Evolutionary conservation across 1,140 invertebrate species (phyloP).

Genomic region (Zaprionus capensis): DNA sequence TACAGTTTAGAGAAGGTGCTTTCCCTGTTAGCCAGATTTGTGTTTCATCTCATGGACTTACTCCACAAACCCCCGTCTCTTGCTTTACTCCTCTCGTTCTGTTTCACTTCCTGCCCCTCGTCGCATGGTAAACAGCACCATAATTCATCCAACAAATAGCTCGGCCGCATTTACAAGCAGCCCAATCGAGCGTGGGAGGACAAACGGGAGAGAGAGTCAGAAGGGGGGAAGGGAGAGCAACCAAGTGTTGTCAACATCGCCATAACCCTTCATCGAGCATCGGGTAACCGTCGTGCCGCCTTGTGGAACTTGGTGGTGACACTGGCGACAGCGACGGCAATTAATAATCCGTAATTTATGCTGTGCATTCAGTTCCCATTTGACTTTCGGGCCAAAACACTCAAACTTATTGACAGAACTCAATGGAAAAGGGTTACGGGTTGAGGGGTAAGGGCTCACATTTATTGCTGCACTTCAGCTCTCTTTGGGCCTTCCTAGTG

Average conservation of each 20-base stretch:
- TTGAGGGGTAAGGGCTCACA: constrained; percentile 4
- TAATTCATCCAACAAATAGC: constrained; percentile 48
- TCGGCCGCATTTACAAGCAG: not conserved
- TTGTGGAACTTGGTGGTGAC: constrained; percentile 19
- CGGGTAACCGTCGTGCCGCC: constrained; percentile 18
- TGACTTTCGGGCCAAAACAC: constrained; percentile 72
- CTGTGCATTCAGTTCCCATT: constrained; percentile 69
- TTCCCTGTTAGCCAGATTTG: not conserved
- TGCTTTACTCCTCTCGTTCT: not conserved
- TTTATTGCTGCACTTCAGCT: constrained; percentile 70
- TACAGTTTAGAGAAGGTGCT: too few relatives aligned
- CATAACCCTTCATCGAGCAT: constrained; percentile 68
- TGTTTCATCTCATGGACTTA: not conserved
- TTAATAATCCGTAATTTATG: constrained; percentile 83
- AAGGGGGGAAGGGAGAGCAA: not conserved
- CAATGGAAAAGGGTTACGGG: constrained; percentile 59
- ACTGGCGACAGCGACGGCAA: constrained; percentile 58
- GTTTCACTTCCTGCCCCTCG: not conserved
- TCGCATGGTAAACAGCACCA: constrained; percentile 39
- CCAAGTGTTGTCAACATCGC: constrained; percentile 69
- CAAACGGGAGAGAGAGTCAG: not conserved
- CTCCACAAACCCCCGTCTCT: not conserved
- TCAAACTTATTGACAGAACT: constrained; percentile 63
- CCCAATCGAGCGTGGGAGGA: not conserved
- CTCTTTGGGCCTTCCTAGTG: constrained; percentile 64